Evolutionary conservation across 2,113 vertebrate species (phyloP).

Genomic region (Triplophysa dalaica): DNA sequence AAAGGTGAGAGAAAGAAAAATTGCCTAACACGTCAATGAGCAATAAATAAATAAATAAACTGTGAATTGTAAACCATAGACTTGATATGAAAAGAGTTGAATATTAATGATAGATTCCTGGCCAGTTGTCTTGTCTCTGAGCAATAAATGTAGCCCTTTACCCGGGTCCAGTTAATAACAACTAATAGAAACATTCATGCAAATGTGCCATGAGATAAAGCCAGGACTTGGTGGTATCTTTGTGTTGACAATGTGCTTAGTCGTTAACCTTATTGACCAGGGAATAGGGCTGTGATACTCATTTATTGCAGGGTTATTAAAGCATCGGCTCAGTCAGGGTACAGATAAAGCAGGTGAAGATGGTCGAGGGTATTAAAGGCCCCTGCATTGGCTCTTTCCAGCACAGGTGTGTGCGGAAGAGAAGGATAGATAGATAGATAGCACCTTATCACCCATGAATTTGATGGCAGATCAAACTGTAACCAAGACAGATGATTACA

Average conservation of each 20-base stretch:
- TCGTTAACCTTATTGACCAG: constrained; percentile 47
- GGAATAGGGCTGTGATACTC: constrained; percentile 48
- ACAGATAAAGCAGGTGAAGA: constrained; percentile 52
- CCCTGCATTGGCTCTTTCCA: constrained; percentile 27
- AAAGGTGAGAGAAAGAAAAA: background rate
- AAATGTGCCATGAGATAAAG: constrained; percentile 30
- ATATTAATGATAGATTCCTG: no score
- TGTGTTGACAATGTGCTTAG: constrained; percentile 33
- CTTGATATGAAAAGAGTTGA: no score
- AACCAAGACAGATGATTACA: constrained; percentile 44
- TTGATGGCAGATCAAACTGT: constrained; percentile 47
- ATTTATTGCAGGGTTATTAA: constrained; percentile 59
- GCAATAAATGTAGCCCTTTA: constrained; percentile 19
- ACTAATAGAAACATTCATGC: constrained; percentile 25
- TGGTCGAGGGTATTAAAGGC: constrained; percentile 45
- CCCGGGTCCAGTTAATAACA: constrained; percentile 19
- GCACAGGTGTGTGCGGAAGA: constrained; percentile 50
- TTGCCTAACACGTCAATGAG: background rate
- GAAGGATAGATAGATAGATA: constrained; percentile 36
- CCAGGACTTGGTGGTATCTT: constrained; percentile 27
- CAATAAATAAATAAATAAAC: background rate
- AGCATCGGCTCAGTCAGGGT: constrained; percentile 42
- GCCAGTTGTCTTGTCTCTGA: background rate
- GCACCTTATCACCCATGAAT: constrained; percentile 51
- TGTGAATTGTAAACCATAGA: no score